These are phyloP conservation scores for Myrmecophaga tridactyla DNA, from an alignment of 2,113 vertebrate species.

Conservation along the genomic window DNA sequence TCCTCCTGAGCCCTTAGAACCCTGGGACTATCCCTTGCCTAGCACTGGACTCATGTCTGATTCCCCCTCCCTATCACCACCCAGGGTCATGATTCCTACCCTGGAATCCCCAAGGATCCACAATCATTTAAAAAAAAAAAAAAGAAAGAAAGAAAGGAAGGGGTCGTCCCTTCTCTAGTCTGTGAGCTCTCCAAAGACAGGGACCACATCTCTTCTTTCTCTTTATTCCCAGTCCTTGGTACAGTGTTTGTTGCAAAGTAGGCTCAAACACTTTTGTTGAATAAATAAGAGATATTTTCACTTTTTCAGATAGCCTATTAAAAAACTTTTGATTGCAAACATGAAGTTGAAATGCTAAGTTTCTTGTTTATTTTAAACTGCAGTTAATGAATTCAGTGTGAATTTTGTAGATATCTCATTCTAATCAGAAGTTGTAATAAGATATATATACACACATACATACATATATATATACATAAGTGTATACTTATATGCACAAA, in stretches of 20 bases:
- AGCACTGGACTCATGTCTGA: too few relatives aligned
- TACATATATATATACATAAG: background rate
- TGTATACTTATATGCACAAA: background rate
- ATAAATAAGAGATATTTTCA: background rate
- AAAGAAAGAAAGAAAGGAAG: background rate
- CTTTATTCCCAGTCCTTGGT: background rate
- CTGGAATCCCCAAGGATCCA: background rate
- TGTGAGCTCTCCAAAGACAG: background rate
- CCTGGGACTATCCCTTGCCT: background rate
- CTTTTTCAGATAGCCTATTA: background rate
- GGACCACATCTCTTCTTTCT: background rate
- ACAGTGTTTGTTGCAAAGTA: background rate
- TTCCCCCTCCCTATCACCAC: too few relatives aligned
- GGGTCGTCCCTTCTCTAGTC: background rate
- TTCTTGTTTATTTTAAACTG: constrained; percentile 2
- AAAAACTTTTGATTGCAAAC: background rate
- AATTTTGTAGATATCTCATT: background rate
- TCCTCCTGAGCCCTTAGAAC: background rate
- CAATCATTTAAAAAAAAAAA: background rate
- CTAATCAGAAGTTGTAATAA: background rate
- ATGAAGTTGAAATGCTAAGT: background rate
- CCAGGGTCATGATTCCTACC: background rate
- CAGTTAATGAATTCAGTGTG: background rate
- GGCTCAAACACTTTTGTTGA: background rate
- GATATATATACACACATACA: background rate